Evolutionary conservation across 2,113 vertebrate genomes (phyloP).

Genomic region (Natator depressus): DNA sequence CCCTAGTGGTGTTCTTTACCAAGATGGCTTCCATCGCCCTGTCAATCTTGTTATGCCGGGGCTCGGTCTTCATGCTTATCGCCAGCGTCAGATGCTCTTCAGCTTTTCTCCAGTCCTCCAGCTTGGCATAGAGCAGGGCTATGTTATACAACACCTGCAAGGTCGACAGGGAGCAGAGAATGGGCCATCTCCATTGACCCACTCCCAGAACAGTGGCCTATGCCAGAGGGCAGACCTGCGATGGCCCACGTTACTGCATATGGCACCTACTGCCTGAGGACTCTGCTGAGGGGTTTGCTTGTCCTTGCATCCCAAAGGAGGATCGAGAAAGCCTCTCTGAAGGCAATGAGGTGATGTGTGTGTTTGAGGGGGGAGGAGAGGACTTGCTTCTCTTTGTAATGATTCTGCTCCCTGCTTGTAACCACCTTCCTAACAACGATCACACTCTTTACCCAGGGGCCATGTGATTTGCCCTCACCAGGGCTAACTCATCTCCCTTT

Average conservation of each 20-base stretch:
- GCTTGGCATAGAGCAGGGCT: constrained; percentile 82
- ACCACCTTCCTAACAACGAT: background rate
- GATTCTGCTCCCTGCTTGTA: background rate
- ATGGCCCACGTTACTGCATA: background rate
- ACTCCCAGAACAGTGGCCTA: rapidly evolving
- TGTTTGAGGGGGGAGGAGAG: background rate
- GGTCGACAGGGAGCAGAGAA: background rate
- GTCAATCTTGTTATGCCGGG: constrained; percentile 87
- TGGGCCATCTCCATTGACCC: background rate
- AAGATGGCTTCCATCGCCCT: constrained; percentile 88
- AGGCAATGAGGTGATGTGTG: background rate
- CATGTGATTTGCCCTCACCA: background rate
- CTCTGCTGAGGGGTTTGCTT: background rate
- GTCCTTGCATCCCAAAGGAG: background rate
- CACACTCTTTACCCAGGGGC: background rate
- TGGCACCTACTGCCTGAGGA: background rate
- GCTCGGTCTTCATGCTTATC: constrained; percentile 83
- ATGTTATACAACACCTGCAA: constrained; percentile 92
- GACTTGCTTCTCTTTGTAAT: background rate
- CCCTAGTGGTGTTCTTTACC: constrained; percentile 73
- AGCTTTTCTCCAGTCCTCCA: constrained; percentile 89
- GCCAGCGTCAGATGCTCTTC: constrained; percentile 86
- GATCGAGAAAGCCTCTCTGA: background rate
- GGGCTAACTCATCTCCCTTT: background rate
- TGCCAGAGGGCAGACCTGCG: background rate